A percentile compares a stretch with the other conserved stretches of the same genome.
Conservation (phyloP, 2,113 vertebrate species). For the Shinisaurus crocodilurus region DNA sequence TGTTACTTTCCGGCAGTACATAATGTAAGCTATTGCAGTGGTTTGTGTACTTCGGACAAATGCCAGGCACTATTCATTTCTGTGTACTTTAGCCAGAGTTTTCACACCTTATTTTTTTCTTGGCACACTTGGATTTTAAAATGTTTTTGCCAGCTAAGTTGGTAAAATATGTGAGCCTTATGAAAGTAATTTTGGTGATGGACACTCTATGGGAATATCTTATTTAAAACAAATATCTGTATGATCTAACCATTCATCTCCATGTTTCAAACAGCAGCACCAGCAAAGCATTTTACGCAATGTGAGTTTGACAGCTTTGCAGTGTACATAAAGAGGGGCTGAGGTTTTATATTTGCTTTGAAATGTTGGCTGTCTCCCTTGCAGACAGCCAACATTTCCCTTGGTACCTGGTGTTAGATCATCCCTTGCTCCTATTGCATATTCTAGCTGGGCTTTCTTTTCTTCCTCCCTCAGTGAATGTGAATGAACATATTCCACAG, state of each 20-base stretch:
- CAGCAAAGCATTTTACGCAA: not conserved
- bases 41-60: not conserved
- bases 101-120: not conserved
- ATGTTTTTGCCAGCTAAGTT: not conserved
- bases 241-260: not conserved
- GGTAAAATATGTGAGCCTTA: not conserved
- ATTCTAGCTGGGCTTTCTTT: not conserved
- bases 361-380: not conserved
- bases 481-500: not conserved
- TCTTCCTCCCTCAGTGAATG: not conserved
- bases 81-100: not conserved
- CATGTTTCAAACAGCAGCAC: not conserved
- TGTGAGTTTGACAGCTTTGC: not conserved
- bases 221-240: not conserved
- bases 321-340: not conserved
- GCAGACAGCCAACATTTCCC: not conserved
- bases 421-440: not conserved
- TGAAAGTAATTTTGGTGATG: not conserved
- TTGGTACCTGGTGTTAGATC: not conserved
- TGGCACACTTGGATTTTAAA: not conserved
- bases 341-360: not conserved
- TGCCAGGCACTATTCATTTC: not conserved
- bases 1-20: not conserved
- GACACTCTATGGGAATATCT: not conserved
- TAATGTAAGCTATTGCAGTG: not conserved